Evolutionary conservation across 2,888 invertebrate genomes (phyloP).

Genomic region (Agrochola macilenta): DNA sequence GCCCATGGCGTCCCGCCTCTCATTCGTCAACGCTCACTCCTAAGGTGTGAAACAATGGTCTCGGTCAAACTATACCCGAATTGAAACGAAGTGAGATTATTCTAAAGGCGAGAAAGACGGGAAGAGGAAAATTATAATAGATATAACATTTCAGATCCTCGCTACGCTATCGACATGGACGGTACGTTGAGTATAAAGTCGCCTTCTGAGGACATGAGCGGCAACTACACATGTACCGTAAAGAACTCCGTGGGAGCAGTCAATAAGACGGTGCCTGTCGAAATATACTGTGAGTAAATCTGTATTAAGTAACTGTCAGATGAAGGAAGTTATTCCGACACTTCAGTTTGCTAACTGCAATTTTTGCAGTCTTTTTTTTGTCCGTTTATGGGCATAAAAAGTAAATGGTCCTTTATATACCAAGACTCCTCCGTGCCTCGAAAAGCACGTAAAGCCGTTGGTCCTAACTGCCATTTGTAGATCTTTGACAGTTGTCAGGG

Average conservation of each 20-base stretch:
- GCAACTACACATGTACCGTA: constrained; percentile 90
- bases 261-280: constrained; percentile 77
- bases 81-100: neutral
- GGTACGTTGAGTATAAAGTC: constrained; percentile 83
- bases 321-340: neutral
- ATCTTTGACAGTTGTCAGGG: no score
- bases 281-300: constrained; percentile 81
- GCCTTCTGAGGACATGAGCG: constrained; percentile 85
- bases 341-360: neutral
- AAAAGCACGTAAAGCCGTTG: no score
- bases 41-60: no score
- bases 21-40: no score
- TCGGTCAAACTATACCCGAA: no score
- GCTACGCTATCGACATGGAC: constrained; percentile 76
- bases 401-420: no score
- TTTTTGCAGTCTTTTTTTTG: neutral
- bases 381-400: no score
- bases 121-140: no score
- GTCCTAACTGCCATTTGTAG: no score
- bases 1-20: no score
- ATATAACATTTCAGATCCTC: constrained; percentile 72
- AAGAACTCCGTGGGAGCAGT: constrained; percentile 87
- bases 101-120: no score
- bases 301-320: neutral
- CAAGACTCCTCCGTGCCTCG: no score